Evolutionary conservation across 2,888 invertebrate species (phyloP), one percentile per base, ranked within the genome.

Genomic region (Stegana nigrithorax): DNA sequence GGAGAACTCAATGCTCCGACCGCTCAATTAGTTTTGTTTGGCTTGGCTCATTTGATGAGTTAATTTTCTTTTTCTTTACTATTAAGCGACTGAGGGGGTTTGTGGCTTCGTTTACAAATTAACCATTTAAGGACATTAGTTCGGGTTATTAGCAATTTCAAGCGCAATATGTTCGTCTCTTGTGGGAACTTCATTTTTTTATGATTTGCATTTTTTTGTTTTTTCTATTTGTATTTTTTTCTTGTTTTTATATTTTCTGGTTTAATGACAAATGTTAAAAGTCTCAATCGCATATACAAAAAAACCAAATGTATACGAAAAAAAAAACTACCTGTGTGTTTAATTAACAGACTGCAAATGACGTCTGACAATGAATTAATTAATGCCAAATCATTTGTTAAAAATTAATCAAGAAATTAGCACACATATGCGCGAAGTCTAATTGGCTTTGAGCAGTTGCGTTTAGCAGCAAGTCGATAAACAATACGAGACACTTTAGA

Each of bases 21-120:
- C n/a, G n/a, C 67, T 47, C 59, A 59, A 47, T 47, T 47, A 45
- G 7, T 32, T 10, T 25, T 59, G 27, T 58, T 77, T 77, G 75
- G 73, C 65, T 66, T 72, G 64, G 64, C 63, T 61, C 73, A 69
- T 19, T 44, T 64, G 70, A 71, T 73, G 67, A 75, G 67, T 67
- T 75, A 71, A 73, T 75, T 69, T 73, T 53, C n/a, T 56, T n/a
- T n/a, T n/a, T n/a, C n/a, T n/a, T n/a, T n/a, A n/a, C n/a, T n/a
- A n/a, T n/a, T n/a, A n/a, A n/a, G n/a, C n/a, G n/a, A n/a, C n/a
- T n/a, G n/a, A n/a, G n/a, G 32, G 29, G 66, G 67, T 59, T 63
- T 75, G 78, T 67, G 76, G 74, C 67, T 67, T 58, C 64, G 50
- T 56, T 59, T 56, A 59, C 21, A 60, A 47, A 55, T 55, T 55